A percentile compares a stretch with the other conserved stretches of the same genome.
These are phyloP conservation scores for Lampris megalopsis DNA, from an alignment of 2,113 vertebrate genomes.

Conservation along the genomic window DNA sequence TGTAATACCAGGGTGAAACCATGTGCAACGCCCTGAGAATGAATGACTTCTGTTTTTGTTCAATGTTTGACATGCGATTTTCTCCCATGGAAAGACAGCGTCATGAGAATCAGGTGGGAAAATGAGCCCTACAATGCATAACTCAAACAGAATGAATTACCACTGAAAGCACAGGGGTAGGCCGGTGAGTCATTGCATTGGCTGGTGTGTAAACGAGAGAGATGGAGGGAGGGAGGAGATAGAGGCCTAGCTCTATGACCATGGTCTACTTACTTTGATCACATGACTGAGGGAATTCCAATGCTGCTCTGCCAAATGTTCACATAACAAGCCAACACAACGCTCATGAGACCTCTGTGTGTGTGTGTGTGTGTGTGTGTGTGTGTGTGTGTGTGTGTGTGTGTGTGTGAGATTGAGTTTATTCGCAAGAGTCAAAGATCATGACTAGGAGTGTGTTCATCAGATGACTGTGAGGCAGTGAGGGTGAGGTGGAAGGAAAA, in stretches of 20 bases:
- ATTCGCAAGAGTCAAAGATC: not conserved
- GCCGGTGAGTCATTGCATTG: slow-evolving; percentile 47
- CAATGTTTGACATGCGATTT: not conserved
- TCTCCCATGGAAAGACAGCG: slow-evolving; percentile 8
- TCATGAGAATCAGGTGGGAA: slow-evolving; percentile 9
- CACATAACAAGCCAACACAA: slow-evolving; percentile 24
- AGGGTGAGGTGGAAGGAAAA: not conserved
- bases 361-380: not conserved
- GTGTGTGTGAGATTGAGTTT: slow-evolving; percentile 6
- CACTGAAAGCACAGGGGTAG: slow-evolving; percentile 3
- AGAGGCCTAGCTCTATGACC: slow-evolving; percentile 43
- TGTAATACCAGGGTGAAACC: not conserved
- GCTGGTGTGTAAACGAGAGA: slow-evolving; percentile 13
- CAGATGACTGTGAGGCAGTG: not conserved
- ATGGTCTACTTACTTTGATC: slow-evolving; percentile 63
- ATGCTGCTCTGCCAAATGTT: slow-evolving; percentile 31
- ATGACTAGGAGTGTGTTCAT: not conserved
- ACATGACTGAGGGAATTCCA: slow-evolving; percentile 77
- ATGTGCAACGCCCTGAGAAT: not conserved
- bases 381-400: not conserved
- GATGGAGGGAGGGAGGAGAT: slow-evolving; percentile 9
- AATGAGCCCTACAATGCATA: not conserved
- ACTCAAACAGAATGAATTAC: slow-evolving; percentile 14
- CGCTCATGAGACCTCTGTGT: slow-evolving; percentile 22
- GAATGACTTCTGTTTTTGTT: not conserved